A percentile compares a stretch with the other conserved stretches of the same genome.
These are phyloP conservation scores for Tribolium freemani DNA, from an alignment of 2,888 invertebrate genomes.

Conservation along the genomic window DNA sequence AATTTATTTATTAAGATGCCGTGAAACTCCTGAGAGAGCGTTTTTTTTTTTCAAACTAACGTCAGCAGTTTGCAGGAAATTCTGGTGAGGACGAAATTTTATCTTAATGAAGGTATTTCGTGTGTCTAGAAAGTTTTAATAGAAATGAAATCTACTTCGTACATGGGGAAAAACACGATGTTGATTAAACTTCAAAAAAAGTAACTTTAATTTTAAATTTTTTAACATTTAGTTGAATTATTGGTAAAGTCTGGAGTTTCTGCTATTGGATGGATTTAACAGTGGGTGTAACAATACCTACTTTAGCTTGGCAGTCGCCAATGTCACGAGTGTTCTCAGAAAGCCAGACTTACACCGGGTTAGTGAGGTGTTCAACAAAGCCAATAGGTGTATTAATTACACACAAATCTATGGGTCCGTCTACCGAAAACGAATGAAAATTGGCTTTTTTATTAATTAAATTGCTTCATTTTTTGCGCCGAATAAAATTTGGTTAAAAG, in stretches of 20 bases:
- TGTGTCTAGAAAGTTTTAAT: neutral
- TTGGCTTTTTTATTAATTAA: too few species aligned
- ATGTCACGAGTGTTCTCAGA: conserved; percentile 47
- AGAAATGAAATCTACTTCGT: neutral
- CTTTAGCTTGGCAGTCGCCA: conserved; percentile 42
- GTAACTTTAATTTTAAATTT: neutral
- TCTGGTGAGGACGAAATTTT: neutral
- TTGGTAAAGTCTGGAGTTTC: neutral
- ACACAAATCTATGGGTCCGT: too few species aligned
- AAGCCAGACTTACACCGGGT: conserved; percentile 46
- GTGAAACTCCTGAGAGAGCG: neutral
- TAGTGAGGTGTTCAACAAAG: neutral
- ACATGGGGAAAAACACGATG: neutral
- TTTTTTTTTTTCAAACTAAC: neutral
- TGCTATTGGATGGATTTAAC: conserved; percentile 2
- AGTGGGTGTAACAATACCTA: conserved; percentile 51
- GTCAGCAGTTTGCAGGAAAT: neutral
- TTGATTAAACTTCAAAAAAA: neutral
- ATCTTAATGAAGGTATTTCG: neutral
- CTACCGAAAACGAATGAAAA: too few species aligned
- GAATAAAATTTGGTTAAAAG: too few species aligned
- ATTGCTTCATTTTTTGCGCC: too few species aligned
- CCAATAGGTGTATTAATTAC: too few species aligned
- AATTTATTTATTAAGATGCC: too few species aligned
- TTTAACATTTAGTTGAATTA: neutral